Conservation (phyloP, 2,888 invertebrate species). For the Drosophila parthenogenetica region DNA sequence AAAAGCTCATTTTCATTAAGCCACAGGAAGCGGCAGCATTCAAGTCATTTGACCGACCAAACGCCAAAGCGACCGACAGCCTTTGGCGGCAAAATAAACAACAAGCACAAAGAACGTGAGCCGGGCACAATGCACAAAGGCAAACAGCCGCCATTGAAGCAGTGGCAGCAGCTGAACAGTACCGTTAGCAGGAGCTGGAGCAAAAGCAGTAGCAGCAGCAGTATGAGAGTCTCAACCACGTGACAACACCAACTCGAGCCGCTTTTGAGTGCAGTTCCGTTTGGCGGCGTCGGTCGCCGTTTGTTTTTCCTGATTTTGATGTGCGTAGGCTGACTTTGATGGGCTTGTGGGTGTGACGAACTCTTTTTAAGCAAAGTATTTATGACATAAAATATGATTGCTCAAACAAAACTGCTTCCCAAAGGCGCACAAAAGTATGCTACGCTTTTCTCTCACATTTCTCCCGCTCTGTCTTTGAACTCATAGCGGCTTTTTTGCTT, state of each 20-base stretch:
- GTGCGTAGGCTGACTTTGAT: conserved; percentile 46
- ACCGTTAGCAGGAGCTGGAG: neutral
- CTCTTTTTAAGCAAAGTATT: conserved; percentile 73
- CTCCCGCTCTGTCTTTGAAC: neutral
- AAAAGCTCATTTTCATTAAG: conserved; percentile 62
- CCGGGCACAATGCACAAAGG: conserved; percentile 71
- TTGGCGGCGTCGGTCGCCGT: conserved; percentile 48
- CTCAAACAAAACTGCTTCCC: conserved; percentile 67
- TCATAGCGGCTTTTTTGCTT: conserved; percentile 20
- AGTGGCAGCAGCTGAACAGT: neutral
- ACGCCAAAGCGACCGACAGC: conserved; percentile 19
- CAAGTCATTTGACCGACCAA: conserved; percentile 44
- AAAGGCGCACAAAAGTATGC: conserved; percentile 53
- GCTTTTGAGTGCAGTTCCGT: conserved; percentile 71
- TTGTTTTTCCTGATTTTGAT: conserved; percentile 37
- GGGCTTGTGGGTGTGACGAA: conserved; percentile 28
- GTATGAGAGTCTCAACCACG: conserved; percentile 16
- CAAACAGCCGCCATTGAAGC: conserved; percentile 71
- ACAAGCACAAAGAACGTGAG: conserved; percentile 53
- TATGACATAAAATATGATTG: conserved; percentile 71
- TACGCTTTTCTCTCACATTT: conserved; percentile 15
- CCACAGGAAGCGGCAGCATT: conserved; percentile 49
- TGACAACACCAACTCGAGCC: conserved; percentile 36
- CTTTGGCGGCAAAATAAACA: conserved; percentile 64
- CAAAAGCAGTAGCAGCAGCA: neutral